Percentiles rank a stretch among this genome's conserved stretches.
These are phyloP conservation scores for Steinernema scapterisci DNA, from an alignment of 2,888 invertebrate species.

Conservation along the genomic window DNA sequence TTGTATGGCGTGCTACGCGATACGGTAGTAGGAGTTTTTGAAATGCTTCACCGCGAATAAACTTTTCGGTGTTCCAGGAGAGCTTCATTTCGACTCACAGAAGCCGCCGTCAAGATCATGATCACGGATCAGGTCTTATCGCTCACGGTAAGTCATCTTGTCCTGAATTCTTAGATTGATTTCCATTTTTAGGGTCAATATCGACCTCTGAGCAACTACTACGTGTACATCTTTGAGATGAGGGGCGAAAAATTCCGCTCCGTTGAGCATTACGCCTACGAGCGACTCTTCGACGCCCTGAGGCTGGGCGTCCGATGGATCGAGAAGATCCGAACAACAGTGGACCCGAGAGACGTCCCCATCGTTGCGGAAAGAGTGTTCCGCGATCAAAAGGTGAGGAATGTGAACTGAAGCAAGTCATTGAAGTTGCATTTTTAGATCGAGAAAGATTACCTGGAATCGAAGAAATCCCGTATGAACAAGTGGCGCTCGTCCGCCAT, in stretches of 20 bases:
- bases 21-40: too few species aligned
- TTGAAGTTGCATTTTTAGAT: conserved; percentile 39
- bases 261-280: conserved; percentile 66
- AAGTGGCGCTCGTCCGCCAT: conserved; percentile 66
- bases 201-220: conserved; percentile 64
- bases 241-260: conserved; percentile 61
- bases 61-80: too few species aligned
- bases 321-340: conserved; percentile 63
- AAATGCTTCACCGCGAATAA: too few species aligned
- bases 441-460: conserved; percentile 43
- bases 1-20: too few species aligned
- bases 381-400: conserved; percentile 45
- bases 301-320: conserved; percentile 57
- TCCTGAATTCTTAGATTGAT: too few species aligned
- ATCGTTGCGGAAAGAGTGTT: conserved; percentile 57
- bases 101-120: too few species aligned
- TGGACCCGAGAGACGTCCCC: conserved; percentile 57
- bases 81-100: too few species aligned
- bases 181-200: too few species aligned
- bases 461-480: conserved; percentile 58
- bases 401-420: too few species aligned
- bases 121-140: too few species aligned
- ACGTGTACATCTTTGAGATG: conserved; percentile 52
- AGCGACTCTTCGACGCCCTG: conserved; percentile 62
- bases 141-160: too few species aligned